phyloP scores from a whole-genome alignment of 2,797 vertebrate species.

The Odontamblyopus lacepedii region DNA sequence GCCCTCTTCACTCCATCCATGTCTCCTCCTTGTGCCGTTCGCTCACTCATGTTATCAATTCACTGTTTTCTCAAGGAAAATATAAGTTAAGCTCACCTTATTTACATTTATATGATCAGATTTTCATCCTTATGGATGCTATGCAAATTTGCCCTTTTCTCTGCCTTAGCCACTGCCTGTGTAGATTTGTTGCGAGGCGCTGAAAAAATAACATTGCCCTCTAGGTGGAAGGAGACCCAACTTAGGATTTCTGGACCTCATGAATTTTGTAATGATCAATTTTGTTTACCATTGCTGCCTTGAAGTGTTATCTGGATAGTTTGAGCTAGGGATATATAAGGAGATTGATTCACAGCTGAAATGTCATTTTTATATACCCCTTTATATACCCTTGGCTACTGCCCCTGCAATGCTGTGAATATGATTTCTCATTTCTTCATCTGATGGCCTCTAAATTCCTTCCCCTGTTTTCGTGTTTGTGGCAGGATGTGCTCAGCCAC shows the following conservation, averaged over 20 bases:
- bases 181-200: constrained; percentile 61
- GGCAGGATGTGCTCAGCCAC: constrained; percentile 18
- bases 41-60: constrained; percentile 65
- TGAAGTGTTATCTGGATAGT: constrained; percentile 51
- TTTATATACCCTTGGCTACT: constrained; percentile 25
- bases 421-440: constrained; percentile 56
- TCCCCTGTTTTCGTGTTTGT: constrained; percentile 36
- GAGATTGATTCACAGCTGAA: constrained; percentile 60
- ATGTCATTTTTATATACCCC: constrained; percentile 29
- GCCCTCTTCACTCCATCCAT: constrained; percentile 53
- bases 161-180: constrained; percentile 54
- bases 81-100: constrained; percentile 79
- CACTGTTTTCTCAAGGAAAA: constrained; percentile 71
- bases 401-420: constrained; percentile 33
- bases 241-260: constrained; percentile 71
- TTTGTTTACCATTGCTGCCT: constrained; percentile 59
- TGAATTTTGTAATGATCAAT: constrained; percentile 79
- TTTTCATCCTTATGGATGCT: constrained; percentile 74
- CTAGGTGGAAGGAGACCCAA: constrained; percentile 65
- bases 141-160: constrained; percentile 83
- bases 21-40: constrained; percentile 27
- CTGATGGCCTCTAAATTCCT: constrained; percentile 52
- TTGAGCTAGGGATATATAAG: constrained; percentile 56
- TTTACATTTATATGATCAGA: constrained; percentile 86
- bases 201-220: constrained; percentile 69